phyloP scores from a whole-genome alignment of 2,113 vertebrate genomes.

The Bos javanicus region DNA sequence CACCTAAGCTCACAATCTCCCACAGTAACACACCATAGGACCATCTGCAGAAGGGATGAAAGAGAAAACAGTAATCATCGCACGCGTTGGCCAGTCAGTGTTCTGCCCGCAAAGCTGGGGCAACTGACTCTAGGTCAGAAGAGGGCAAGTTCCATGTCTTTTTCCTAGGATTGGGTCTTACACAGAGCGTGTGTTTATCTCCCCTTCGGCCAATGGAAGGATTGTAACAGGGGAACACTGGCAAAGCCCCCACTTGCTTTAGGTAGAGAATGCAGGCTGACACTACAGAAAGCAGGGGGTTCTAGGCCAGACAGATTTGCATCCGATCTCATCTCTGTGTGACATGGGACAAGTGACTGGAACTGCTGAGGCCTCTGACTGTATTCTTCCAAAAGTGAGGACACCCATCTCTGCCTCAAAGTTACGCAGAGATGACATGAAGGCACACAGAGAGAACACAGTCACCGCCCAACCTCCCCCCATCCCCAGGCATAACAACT shows the following conservation, averaged over 20 bases:
- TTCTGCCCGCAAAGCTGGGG: background rate
- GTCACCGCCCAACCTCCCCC: background rate
- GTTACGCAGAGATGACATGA: background rate
- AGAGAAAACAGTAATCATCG: background rate
- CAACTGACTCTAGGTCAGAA: background rate
- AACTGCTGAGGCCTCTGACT: background rate
- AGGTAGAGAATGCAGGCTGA: background rate
- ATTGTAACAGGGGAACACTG: fast-evolving
- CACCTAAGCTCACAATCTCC: slow-evolving; percentile 93
- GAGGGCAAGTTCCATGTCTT: background rate
- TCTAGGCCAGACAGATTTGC: background rate
- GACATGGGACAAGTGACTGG: background rate
- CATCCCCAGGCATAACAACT: background rate
- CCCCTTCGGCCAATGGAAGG: background rate
- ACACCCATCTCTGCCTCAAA: background rate
- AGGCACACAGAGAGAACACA: background rate
- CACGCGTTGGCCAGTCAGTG: fast-evolving
- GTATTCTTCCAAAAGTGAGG: background rate
- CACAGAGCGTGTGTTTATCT: background rate
- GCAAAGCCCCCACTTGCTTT: background rate
- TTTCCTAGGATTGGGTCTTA: background rate
- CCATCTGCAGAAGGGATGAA: slow-evolving; percentile 82
- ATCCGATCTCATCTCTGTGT: background rate
- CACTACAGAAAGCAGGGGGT: background rate
- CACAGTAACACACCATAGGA: slow-evolving; percentile 90